These are phyloP conservation scores for Axinella damicornis DNA, from an alignment of 37 sponge, comb jelly and placozoan genomes.

Conservation along the genomic window DNA sequence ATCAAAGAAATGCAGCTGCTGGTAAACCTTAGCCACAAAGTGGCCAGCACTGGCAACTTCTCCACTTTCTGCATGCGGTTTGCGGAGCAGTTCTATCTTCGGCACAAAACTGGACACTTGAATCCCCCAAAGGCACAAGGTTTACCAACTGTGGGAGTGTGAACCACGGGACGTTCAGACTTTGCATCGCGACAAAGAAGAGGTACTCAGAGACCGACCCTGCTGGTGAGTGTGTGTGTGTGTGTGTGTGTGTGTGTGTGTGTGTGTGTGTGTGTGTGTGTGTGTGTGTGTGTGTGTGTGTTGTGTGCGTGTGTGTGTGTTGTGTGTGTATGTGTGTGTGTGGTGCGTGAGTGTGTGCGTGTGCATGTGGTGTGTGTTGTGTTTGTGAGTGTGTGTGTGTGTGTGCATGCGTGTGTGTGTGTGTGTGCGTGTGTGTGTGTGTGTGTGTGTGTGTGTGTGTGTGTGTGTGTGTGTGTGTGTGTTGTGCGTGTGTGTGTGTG, in stretches of 20 bases:
- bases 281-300: too few species aligned
- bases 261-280: constrained; percentile 13
- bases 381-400: neutral
- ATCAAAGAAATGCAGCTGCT: constrained; percentile 79
- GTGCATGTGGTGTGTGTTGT: neutral
- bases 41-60: constrained; percentile 68
- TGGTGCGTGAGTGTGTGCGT: neutral
- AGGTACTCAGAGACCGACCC: constrained; percentile 23
- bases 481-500: too few species aligned
- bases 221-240: constrained; percentile 14
- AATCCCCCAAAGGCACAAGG: constrained; percentile 58
- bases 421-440: too few species aligned
- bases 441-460: too few species aligned
- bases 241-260: neutral
- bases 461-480: too few species aligned
- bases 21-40: constrained; percentile 65
- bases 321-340: too few species aligned
- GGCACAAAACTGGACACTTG: constrained; percentile 78
- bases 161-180: constrained; percentile 51
- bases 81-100: constrained; percentile 70
- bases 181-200: constrained; percentile 54
- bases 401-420: neutral
- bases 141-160: constrained; percentile 56
- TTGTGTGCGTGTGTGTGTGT: too few species aligned
- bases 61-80: constrained; percentile 73